A percentile compares a stretch with the other conserved stretches of the same genome.
phyloP scores from a whole-genome alignment of 2,888 invertebrate genomes.

The Tholera decimalis region DNA sequence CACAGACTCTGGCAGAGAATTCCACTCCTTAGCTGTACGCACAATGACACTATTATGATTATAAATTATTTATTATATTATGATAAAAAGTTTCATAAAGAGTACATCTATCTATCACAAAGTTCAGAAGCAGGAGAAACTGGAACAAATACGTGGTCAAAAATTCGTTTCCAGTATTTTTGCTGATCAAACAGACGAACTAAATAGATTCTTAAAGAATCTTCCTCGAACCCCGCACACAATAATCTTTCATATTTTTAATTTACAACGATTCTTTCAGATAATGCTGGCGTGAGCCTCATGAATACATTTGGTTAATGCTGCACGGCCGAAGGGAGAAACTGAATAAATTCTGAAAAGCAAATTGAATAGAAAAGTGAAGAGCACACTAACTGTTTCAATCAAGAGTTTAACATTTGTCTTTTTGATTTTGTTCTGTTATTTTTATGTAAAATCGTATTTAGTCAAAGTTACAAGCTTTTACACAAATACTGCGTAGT shows the following conservation, averaged over 20 bases:
- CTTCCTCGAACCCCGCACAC: background rate
- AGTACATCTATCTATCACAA: too few relatives aligned
- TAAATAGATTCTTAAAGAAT: too few relatives aligned
- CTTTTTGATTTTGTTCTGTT: conserved; percentile 4
- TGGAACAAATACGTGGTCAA: too few relatives aligned
- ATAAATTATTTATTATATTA: too few relatives aligned
- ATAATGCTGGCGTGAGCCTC: conserved; percentile 66
- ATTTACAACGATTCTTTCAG: conserved; percentile 51
- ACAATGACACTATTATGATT: too few relatives aligned
- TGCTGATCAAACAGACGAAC: too few relatives aligned
- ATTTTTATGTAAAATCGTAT: conserved; percentile 22
- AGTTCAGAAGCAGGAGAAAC: too few relatives aligned
- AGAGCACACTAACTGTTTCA: conserved; percentile 67
- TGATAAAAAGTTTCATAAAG: too few relatives aligned
- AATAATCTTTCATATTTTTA: conserved; percentile 46
- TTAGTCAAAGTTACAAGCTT: background rate
- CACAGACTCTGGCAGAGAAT: too few relatives aligned
- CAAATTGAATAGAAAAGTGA: conserved; percentile 76
- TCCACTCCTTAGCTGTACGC: too few relatives aligned
- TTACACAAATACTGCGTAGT: background rate
- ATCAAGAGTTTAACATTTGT: conserved; percentile 52
- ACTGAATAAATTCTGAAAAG: conserved; percentile 72
- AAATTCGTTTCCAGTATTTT: too few relatives aligned
- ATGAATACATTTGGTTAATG: conserved; percentile 82
- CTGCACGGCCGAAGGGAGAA: conserved; percentile 64